Percentiles rank a stretch among this genome's conserved stretches.
These are phyloP conservation scores for Eutolmus rufibarbis DNA, from an alignment of 2,888 invertebrate genomes.

Conservation along the genomic window DNA sequence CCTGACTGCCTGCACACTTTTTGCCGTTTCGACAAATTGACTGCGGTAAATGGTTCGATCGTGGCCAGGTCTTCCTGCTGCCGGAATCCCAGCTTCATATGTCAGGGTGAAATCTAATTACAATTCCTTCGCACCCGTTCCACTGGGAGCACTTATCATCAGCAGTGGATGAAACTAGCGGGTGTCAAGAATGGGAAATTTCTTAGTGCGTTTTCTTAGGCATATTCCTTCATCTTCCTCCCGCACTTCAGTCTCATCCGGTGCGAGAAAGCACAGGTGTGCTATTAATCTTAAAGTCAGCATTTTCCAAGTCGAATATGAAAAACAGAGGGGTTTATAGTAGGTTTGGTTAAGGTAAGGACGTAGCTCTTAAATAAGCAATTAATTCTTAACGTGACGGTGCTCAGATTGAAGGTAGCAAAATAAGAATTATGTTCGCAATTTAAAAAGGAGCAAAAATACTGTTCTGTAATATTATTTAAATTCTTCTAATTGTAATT, in stretches of 20 bases:
- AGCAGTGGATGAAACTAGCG: not conserved
- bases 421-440: not conserved
- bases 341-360: not conserved
- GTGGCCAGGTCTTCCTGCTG: not conserved
- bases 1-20: not conserved
- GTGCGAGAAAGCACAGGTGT: not conserved
- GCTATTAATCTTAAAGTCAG: not conserved
- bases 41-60: constrained; percentile 42
- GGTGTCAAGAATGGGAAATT: not conserved
- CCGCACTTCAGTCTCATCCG: not conserved
- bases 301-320: not conserved
- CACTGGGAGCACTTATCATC: constrained; percentile 30
- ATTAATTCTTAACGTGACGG: not conserved
- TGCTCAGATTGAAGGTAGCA: not conserved
- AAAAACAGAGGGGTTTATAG: not conserved
- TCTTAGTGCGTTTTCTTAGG: not conserved
- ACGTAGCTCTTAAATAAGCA: not conserved
- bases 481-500: not conserved
- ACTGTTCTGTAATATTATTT: not conserved
- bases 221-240: not conserved
- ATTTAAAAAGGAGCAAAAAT: not conserved
- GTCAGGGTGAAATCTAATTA: constrained; percentile 47
- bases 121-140: constrained; percentile 44
- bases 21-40: constrained; percentile 47
- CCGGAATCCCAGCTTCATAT: not conserved